Evolutionary conservation across 1,140 invertebrate genomes (phyloP), one percentile per base, ranked within the genome.

Genomic region (Microplitis mediator): DNA sequence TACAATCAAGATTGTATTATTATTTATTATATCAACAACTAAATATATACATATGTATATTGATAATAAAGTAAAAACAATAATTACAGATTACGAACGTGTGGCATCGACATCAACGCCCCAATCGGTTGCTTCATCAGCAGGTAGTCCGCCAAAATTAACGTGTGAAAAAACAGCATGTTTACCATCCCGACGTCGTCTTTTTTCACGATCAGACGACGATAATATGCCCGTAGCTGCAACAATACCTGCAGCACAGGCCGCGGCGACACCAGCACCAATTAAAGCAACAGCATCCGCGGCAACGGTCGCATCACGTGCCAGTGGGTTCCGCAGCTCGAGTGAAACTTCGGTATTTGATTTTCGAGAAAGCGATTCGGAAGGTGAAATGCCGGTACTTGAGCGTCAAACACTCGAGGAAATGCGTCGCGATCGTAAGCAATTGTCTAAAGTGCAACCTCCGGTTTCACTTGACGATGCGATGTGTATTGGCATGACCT

Each of bases 301-400:
- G 39, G 39, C 39, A 45, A 45, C 39, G 5, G 82, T 86, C 0
- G 81, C 82, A 0, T 80, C 86, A 11, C 81, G 88, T n/a, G 82
- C 86, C 14, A 87, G 86, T n/a, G 88, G 87, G 0, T 81, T 89
- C 65, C 76, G 90, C n/a, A 90, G 89, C 75, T 90, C 89, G 0
- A 91, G 89, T 13, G 90, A 91, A 79, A 90, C 89, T 0, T 90
- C 90, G 4, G 89, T 91, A n/a, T 91, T 91, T 78, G 90, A 91
- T 80, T 91, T 91, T 77, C 84, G 88, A 0, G 90, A 90, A 72
- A 89, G 88, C 50, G 90, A 90, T 68, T 89, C 89, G 2, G 90
- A 91, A 74, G 82, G 86, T 16, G 90, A 90, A 77, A 89, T 90
- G 88, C 88, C 89, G 6, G 89, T 89, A 3, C 78, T 90, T 9